phyloP scores from a whole-genome alignment of 1,140 invertebrate species.

The Palaemon carinicauda region DNA sequence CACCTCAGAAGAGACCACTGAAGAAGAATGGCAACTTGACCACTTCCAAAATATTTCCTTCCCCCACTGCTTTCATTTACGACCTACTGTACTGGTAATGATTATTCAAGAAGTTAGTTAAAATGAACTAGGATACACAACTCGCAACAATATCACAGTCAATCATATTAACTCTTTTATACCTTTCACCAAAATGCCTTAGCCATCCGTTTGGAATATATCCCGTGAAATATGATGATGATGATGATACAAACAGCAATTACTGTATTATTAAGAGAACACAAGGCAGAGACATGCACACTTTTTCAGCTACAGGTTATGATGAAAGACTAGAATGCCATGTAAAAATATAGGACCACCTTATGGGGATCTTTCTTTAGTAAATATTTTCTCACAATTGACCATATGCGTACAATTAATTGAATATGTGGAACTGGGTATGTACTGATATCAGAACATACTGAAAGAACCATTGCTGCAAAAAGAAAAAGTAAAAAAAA shows the following conservation, averaged over 20 bases:
- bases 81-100: too few species aligned
- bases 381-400: conserved; percentile 56
- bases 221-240: conserved; percentile 35
- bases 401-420: conserved; percentile 53
- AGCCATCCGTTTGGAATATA: conserved; percentile 44
- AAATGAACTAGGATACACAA: conserved; percentile 10
- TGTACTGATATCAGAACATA: conserved; percentile 12
- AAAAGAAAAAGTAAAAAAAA: not conserved
- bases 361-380: conserved; percentile 56
- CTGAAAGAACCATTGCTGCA: conserved; percentile 30
- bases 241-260: conserved; percentile 43
- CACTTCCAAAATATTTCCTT: not conserved
- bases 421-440: conserved; percentile 29
- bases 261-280: conserved; percentile 46
- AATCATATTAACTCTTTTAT: conserved; percentile 7
- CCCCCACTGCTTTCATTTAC: too few species aligned
- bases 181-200: not conserved
- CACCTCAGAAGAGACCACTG: too few species aligned
- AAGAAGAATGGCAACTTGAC: not conserved
- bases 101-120: not conserved
- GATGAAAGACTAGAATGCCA: conserved; percentile 57
- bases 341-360: conserved; percentile 53
- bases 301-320: conserved; percentile 46
- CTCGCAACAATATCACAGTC: conserved; percentile 49
- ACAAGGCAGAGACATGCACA: conserved; percentile 56